phyloP scores from a whole-genome alignment of 2,888 invertebrate genomes.

The Fragum sueziense region DNA sequence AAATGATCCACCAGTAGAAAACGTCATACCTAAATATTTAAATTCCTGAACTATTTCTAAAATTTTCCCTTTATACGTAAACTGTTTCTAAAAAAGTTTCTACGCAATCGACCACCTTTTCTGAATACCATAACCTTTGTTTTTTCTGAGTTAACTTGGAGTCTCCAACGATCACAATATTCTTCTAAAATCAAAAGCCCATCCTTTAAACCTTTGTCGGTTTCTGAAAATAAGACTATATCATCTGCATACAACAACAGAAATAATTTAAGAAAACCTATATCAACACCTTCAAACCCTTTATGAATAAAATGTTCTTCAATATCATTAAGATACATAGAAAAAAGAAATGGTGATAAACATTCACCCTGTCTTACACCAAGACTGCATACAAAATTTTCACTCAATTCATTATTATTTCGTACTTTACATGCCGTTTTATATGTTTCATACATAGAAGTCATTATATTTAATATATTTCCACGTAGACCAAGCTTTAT shows the following conservation, averaged over 20 bases:
- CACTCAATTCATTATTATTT: neutral
- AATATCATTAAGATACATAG: slow-evolving; percentile 19
- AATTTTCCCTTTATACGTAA: neutral
- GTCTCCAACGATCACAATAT: slow-evolving; percentile 11
- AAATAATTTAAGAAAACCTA: slow-evolving; percentile 6
- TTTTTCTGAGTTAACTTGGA: neutral
- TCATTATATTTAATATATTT: neutral
- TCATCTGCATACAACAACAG: too few species aligned
- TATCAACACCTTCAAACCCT: slow-evolving; percentile 5
- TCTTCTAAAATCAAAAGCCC: neutral
- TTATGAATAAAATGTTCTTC: slow-evolving; percentile 1
- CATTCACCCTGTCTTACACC: slow-evolving; percentile 25
- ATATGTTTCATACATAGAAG: neutral
- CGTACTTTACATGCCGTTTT: neutral
- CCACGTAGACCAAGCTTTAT: slow-evolving; percentile 2
- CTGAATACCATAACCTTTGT: slow-evolving; percentile 18
- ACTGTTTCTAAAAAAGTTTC: neutral
- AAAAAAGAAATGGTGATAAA: slow-evolving; percentile 20
- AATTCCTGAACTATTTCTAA: neutral
- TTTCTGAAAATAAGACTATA: too few species aligned
- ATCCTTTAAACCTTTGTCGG: neutral
- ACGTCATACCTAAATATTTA: neutral
- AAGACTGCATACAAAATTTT: neutral
- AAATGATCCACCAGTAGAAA: too few species aligned
- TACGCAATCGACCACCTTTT: too few species aligned